Conservation (phyloP, 2,888 invertebrate genomes). For the Calameuta filiformis region DNA sequence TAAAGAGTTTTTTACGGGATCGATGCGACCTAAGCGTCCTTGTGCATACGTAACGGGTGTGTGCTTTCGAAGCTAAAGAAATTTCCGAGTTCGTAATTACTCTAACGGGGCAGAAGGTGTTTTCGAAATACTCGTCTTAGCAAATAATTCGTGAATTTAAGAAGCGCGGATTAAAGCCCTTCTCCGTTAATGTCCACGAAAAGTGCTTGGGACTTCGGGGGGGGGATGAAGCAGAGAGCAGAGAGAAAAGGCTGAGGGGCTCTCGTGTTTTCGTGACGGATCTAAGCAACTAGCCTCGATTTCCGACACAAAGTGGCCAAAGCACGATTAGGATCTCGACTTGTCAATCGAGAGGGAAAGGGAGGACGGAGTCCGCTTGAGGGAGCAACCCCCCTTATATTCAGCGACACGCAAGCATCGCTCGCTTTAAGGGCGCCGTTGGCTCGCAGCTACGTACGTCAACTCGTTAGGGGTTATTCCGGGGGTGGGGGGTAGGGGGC, state of each 20-base stretch:
- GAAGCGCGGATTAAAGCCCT: too few relatives aligned
- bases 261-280: constrained; percentile 55
- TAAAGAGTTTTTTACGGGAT: constrained; percentile 34
- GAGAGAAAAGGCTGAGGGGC: neutral
- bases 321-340: constrained; percentile 57
- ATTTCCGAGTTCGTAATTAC: too few relatives aligned
- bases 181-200: too few relatives aligned
- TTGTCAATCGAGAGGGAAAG: neutral
- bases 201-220: too few relatives aligned
- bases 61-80: too few relatives aligned
- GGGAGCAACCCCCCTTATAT: neutral
- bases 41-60: too few relatives aligned
- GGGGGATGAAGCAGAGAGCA: too few relatives aligned
- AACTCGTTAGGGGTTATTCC: neutral
- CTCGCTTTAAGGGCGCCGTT: neutral
- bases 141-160: too few relatives aligned
- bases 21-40: constrained; percentile 32
- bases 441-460: too few relatives aligned
- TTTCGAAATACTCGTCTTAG: too few relatives aligned
- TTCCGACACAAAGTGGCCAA: constrained; percentile 64
- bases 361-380: neutral
- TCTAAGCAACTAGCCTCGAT: constrained; percentile 58
- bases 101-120: too few relatives aligned
- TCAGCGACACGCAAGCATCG: neutral
- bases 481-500: too few relatives aligned